Base-by-base conservation (phyloP, 2,888 invertebrate species). In the Argyra leucocephala region DNA sequence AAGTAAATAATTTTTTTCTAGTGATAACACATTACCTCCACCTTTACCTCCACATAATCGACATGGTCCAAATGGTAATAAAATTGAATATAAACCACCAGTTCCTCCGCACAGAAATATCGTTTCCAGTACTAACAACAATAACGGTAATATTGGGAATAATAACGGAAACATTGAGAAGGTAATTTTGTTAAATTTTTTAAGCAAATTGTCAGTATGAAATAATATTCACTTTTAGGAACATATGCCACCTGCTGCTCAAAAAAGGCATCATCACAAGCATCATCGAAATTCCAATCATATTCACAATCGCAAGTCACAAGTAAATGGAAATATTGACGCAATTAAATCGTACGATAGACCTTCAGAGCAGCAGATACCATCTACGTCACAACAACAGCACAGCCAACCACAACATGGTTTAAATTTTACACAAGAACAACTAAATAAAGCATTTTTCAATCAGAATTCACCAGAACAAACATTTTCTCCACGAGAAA, bases 81-180 rank as follows among this genome's bases (percentile, higher is more conserved):
- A 82, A 74, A 85, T 86, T 72, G 90, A 90, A 70, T 92, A 93
- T 81, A 85, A 89, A 71, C 92, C 93, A 5, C 92, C 92, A n/a
- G 90, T 93, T 65, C 93, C 93, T 23, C 93, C 91, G 36, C 93
- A 93, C 76, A 83, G 92, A 71, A 90, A 88, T 79, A 84, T 89
- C 57, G 85, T 85, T 23, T 81, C 85, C 64, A 83, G 83, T 71
- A 79, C 82, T 57, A 84, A 84, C 73, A 82, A 82, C 73, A 78
- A 78, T n/a, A 72, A 69, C 64, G 69, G 71, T 18, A 65, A 66
- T 61, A 69, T 66, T 59, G 67, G 67, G 31, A 70, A 66, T 62
- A 67, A 66, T 48, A 67, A 68, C 61, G 67, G 68, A 62, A 66
- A 65, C 36, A 61, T 37, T 23, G 70, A 70, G 22, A 71, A 72